Evolutionary conservation across 2,888 invertebrate species (phyloP), one percentile per base, ranked within the genome.

Genomic region (Allygus modestus): DNA sequence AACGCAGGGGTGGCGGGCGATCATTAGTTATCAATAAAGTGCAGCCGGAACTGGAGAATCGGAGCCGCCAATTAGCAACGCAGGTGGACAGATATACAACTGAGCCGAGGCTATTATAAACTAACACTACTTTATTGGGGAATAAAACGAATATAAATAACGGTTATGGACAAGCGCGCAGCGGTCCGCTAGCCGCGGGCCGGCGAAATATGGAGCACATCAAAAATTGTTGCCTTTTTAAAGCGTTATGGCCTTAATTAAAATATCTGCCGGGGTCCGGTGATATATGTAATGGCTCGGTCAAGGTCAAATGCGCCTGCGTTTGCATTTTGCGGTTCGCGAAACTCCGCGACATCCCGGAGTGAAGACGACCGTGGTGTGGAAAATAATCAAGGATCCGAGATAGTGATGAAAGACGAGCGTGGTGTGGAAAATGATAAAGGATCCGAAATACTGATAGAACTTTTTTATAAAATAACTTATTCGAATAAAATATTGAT

Each of bases 61-160:
- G 54, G 28, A 15, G 1, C 31, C 17, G 26, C 65, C 65, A 65
- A 65, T 65, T 65, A 65, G 65, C 31, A 23, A 9, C 15, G 7
- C 58, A 1, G 58, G 20, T 23, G 58, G 58, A 58, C 65, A 65
- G 65, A 65, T 9, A 28, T 65, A 65, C 65, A 65, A 31, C 65
- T 17, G 54, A 2, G 20, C 54, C 54, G 46, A 4, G 54, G 54
- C 54, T 11, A 17, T 65, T 65, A 65, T 65, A 65, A 65, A 65
- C 65, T 65, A 65, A 31, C 65, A 65, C 65, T 65, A 65, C 65
- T 65, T 65, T 65, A 65, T 65, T 65, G 65, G 31, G 65, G 65
- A 54, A 54, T 54, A 54, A 54, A 54, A 31, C 65, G 28, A 31
- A 65, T 28, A 65, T 65, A 65, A 65, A 65, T 65, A 54, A 54